Percentiles rank a stretch among this genome's conserved stretches.
phyloP scores from a whole-genome alignment of 2,113 vertebrate species.

The Progne subis region DNA sequence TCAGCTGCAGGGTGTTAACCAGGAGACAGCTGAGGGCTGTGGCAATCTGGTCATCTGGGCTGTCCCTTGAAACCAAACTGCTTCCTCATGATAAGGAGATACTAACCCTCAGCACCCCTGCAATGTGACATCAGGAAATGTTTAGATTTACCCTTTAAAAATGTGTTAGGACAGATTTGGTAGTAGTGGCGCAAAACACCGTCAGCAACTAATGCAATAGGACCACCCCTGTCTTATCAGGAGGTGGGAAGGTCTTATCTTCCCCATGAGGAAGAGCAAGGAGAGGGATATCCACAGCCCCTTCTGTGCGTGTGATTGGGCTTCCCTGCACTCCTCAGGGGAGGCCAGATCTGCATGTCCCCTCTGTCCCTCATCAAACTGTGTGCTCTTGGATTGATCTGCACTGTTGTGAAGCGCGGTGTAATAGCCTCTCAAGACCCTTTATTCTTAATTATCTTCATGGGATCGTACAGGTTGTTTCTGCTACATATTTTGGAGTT shows the following conservation, averaged over 20 bases:
- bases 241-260: background rate
- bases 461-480: background rate
- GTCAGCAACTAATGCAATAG: background rate
- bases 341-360: accelerated
- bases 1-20: background rate
- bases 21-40: background rate
- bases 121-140: background rate
- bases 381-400: background rate
- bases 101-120: background rate
- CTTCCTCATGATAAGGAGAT: conserved; percentile 26
- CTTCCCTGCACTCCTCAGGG: background rate
- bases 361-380: background rate
- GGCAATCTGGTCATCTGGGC: conserved; percentile 24
- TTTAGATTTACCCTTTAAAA: conserved; percentile 53
- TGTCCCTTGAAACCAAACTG: background rate
- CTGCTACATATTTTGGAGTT: background rate
- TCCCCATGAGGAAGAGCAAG: background rate
- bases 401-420: background rate
- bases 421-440: background rate
- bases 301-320: background rate
- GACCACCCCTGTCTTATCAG: background rate
- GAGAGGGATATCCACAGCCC: background rate
- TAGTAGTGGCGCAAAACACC: background rate
- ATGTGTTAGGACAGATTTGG: conserved; percentile 31
- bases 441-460: background rate